Evolutionary conservation across 2,113 vertebrate genomes (phyloP), one percentile per base, ranked within the genome.

Genomic region (Antigone vipio): DNA sequence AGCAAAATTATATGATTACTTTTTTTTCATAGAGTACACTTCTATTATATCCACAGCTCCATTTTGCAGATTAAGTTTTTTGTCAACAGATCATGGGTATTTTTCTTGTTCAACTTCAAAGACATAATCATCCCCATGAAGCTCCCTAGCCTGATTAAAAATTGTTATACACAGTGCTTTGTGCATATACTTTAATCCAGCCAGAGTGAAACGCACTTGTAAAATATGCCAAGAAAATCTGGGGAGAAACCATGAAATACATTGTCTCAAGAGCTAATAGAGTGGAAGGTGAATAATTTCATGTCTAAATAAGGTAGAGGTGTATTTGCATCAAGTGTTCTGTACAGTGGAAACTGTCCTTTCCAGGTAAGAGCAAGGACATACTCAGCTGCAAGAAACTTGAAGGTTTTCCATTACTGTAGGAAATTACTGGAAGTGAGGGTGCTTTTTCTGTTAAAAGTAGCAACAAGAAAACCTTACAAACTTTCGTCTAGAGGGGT

Each of bases 121-220:
- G 50, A 71, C 5, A 7, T 81, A 24, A 53, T 62, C 5, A 1
- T 63, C 6, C 29, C n/a, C 18, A 13, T 73, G 30, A 62, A 81
- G 67, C 5, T 74, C 22, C 38, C 17, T 75, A 38, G 30, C 5
- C 29, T 30, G 32, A 38, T 64, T 59, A 74, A 69, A 86, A 74
- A 22, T 69, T 2, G 0, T 56, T 71, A 8, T 23, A 27, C 1
- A 0, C 27, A 55, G 12, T 63, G 20, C 16, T 90, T 90, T 72
- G 47, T 7, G 7, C 26, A 10, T 34, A 9, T 42, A 7, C 30
- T 85, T 72, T 55, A 79, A 34, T 78, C 12, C 23, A n/a, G 12
- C 0, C 0, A 16, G 15, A 69, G 1, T 42, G 21, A 76, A 90
- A 89, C 18, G 3, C 27, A 44, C n/a, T 49, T 81, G 15, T 78